Evolutionary conservation across 2,113 vertebrate genomes (phyloP).

Genomic region (Takifugu flavidus): DNA sequence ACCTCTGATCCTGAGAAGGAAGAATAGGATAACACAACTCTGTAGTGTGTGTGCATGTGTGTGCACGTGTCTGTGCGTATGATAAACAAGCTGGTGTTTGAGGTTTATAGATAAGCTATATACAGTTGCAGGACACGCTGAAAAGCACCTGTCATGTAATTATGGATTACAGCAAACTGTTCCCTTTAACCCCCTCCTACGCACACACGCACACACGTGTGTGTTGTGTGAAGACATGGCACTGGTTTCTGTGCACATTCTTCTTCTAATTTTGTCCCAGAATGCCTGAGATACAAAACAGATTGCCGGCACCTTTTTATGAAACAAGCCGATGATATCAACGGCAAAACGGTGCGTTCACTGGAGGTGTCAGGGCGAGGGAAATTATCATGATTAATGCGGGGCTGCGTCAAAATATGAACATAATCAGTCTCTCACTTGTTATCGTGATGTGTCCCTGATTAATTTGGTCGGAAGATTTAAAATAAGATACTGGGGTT

Average conservation of each 20-base stretch:
- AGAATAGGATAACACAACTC: slow-evolving; percentile 55
- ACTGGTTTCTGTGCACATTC: too few species aligned
- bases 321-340: slow-evolving; percentile 47
- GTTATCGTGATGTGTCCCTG: slow-evolving; percentile 59
- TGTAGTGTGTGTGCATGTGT: slow-evolving; percentile 13
- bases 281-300: slow-evolving; percentile 28
- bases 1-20: slow-evolving; percentile 71
- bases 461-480: slow-evolving; percentile 63
- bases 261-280: neutral
- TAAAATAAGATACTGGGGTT: slow-evolving; percentile 55
- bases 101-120: slow-evolving; percentile 35
- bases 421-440: slow-evolving; percentile 61
- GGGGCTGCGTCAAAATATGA: slow-evolving; percentile 44
- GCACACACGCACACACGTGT: too few species aligned
- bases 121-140: too few species aligned
- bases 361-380: slow-evolving; percentile 53
- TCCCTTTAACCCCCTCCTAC: too few species aligned
- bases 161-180: too few species aligned
- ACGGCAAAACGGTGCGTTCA: slow-evolving; percentile 44
- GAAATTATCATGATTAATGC: slow-evolving; percentile 67
- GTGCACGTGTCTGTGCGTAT: slow-evolving; percentile 24
- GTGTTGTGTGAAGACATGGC: too few species aligned
- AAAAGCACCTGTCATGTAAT: too few species aligned
- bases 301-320: slow-evolving; percentile 30
- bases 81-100: slow-evolving; percentile 37